phyloP scores from a whole-genome alignment of 2,888 invertebrate species.

The Plagiodera versicolora region DNA sequence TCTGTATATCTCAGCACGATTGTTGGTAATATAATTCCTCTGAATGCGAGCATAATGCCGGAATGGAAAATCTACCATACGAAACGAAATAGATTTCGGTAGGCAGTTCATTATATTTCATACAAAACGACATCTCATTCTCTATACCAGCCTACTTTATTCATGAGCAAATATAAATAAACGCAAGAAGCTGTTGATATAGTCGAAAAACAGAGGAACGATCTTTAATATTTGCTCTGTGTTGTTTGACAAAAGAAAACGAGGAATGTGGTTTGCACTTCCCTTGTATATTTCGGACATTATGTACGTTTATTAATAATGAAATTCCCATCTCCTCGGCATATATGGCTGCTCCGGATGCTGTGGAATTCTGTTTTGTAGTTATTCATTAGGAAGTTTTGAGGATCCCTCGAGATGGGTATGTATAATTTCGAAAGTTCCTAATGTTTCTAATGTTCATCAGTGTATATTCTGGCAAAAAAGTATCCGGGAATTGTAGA shows the following conservation, averaged over 20 bases:
- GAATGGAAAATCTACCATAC: no score
- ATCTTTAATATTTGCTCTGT: slow-evolving; percentile 23
- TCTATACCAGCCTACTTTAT: neutral
- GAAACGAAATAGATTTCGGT: no score
- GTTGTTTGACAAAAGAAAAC: slow-evolving; percentile 28
- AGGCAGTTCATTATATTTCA: neutral
- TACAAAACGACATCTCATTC: slow-evolving; percentile 7
- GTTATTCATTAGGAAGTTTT: neutral
- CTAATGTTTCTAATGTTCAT: no score
- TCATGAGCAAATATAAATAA: slow-evolving; percentile 6
- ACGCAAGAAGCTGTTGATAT: slow-evolving; percentile 10
- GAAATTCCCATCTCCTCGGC: slow-evolving; percentile 22
- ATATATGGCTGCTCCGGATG: slow-evolving; percentile 12
- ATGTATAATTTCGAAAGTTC: no score
- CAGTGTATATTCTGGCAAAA: no score
- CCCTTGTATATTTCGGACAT: slow-evolving; percentile 15
- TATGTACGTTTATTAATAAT: slow-evolving; percentile 30
- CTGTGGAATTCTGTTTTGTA: neutral
- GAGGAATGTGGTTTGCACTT: slow-evolving; percentile 19
- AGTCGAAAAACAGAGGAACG: slow-evolving; percentile 3
- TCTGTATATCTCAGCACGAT: no score
- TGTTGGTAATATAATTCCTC: no score
- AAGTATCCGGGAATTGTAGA: no score
- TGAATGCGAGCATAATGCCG: no score
- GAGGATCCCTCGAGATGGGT: neutral